Base-by-base conservation (phyloP, 2,888 invertebrate species). In the Resseliella maxima region DNA sequence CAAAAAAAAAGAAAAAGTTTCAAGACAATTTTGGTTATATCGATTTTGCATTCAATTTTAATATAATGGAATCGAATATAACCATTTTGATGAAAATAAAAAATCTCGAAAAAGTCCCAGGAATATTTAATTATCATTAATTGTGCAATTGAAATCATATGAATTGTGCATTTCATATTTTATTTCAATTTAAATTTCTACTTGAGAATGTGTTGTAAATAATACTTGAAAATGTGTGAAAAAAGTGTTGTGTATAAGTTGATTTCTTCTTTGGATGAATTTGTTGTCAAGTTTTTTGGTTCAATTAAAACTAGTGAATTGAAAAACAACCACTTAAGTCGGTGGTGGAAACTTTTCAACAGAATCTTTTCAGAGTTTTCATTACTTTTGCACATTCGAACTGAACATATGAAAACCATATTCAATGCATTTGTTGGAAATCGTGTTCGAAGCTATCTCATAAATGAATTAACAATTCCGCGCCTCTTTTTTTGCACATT, bases 231-330 rank as follows among this genome's bases (percentile, higher is more conserved):
- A 12, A 8, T 3, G 18, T 15, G 10, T 6, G 59, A n/a, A 59
- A 59, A 41, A 41, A 41, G 41, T 12, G 12, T 8, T 41, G 59
- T 24, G 27, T 50, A 15, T 18, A 8, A 50, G 10, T 15, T 18
- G 21, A 18, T 50, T 15, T 50, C 2, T 21, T 50, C 50, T 50
- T n/a, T 21, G 15, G 18, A 12, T 2, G 21, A 50, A 50, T 27
- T 27, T 15, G 59, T 50, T 50, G 59, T 27, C 24, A n/a, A 59
- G 27, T 27, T 59, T 59, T 27, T 3, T 12, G 2, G 12, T 12
- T 59, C 27, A 27, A 59, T 59, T 27, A 50, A 50, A 50, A 59
- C 59, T 59, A 59, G 24, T 59, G 59, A 59, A 59, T 59, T 59
- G 27, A 59, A 59, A n/a, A 27, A 27, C 27, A 59, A 59, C 59